Evolutionary conservation across 2,888 invertebrate species (phyloP).

Genomic region (Meiosimyza decipiens): DNA sequence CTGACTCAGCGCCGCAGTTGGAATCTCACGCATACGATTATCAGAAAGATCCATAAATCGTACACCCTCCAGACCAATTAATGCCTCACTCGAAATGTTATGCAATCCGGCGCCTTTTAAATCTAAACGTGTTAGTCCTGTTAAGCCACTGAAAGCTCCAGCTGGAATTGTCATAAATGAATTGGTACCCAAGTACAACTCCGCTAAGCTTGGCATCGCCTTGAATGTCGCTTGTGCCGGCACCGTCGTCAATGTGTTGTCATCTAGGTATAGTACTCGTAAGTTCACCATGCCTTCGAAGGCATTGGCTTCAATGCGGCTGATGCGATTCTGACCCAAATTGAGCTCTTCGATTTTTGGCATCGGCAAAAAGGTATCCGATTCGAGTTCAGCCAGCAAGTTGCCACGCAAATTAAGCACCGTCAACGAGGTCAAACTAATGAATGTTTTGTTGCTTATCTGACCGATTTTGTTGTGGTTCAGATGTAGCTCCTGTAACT

Average conservation of each 20-base stretch:
- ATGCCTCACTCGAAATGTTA: slow-evolving; percentile 81
- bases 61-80: slow-evolving; percentile 80
- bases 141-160: slow-evolving; percentile 82
- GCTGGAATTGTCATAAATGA: slow-evolving; percentile 81
- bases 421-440: slow-evolving; percentile 80
- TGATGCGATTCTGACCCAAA: slow-evolving; percentile 86
- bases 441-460: slow-evolving; percentile 82
- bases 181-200: slow-evolving; percentile 86
- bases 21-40: slow-evolving; percentile 79
- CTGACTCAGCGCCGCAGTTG: slow-evolving; percentile 78
- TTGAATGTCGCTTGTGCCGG: slow-evolving; percentile 78
- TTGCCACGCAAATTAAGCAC: slow-evolving; percentile 85
- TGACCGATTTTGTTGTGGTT: slow-evolving; percentile 87
- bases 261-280: slow-evolving; percentile 83
- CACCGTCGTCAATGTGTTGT: slow-evolving; percentile 82
- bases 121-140: slow-evolving; percentile 80
- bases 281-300: slow-evolving; percentile 82
- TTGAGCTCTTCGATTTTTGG: slow-evolving; percentile 85
- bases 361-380: slow-evolving; percentile 79
- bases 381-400: slow-evolving; percentile 81
- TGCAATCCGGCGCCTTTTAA: slow-evolving; percentile 83
- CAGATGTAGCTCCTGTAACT: slow-evolving; percentile 83
- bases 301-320: slow-evolving; percentile 80
- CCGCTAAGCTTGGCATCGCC: slow-evolving; percentile 81
- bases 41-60: slow-evolving; percentile 83